Conservation (phyloP, 2,888 invertebrate species). For the Girardia tigrina region DNA sequence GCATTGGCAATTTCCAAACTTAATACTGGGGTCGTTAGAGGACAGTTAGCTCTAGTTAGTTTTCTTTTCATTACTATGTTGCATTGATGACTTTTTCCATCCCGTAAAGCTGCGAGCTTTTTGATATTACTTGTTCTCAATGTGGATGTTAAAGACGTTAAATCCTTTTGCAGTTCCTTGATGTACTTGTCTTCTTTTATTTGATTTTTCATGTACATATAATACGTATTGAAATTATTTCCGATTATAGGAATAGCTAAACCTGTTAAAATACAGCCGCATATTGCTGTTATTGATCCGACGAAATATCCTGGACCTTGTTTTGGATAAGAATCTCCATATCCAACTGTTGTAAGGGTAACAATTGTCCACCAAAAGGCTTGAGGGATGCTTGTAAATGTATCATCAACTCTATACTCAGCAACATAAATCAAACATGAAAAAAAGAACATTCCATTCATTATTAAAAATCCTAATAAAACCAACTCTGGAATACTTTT, state of each 20-base stretch:
- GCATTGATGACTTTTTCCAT: constrained; percentile 13
- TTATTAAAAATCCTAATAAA: constrained; percentile 45
- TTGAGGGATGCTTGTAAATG: constrained; percentile 37
- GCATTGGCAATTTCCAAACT: constrained; percentile 8
- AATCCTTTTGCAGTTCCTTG: constrained; percentile 36
- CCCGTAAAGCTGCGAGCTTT: not conserved
- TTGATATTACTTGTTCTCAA: constrained; percentile 16
- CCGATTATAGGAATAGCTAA: constrained; percentile 37
- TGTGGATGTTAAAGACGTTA: not conserved
- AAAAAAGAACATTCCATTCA: constrained; percentile 47
- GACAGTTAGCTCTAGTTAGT: constrained; percentile 1
- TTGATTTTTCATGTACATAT: constrained; percentile 38
- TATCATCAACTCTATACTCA: constrained; percentile 40
- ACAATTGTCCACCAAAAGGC: constrained; percentile 38
- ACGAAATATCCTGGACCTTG: constrained; percentile 37
- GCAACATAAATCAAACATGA: constrained; percentile 47
- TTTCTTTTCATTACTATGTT: not conserved
- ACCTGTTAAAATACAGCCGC: constrained; percentile 36
- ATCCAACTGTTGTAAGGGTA: constrained; percentile 37
- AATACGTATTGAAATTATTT: constrained; percentile 37
- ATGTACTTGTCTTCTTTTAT: constrained; percentile 37
- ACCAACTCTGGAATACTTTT: constrained; percentile 46
- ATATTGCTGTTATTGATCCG: constrained; percentile 36
- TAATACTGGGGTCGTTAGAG: not conserved
- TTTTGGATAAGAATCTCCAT: constrained; percentile 36